Evolutionary conservation across 92 coral and sea anemone species (phyloP).

Genomic region (Paramuricea clavata): DNA sequence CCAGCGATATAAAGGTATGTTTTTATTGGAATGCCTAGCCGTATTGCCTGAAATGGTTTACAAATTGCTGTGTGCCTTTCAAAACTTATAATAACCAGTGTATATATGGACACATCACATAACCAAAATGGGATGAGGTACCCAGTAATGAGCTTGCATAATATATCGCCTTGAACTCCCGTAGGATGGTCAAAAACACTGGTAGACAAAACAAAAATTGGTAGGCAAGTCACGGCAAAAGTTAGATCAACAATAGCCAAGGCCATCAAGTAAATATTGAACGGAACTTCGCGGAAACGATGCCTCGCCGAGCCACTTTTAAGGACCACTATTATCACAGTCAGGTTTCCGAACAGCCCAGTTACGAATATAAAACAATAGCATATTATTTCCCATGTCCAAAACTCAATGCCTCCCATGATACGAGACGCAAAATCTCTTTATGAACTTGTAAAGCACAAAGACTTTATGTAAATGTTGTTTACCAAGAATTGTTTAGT

Average conservation of each 20-base stretch:
- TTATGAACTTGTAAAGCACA: too few relatives aligned
- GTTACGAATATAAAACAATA: conserved; percentile 1
- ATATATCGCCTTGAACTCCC: background rate
- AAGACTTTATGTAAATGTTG: too few relatives aligned
- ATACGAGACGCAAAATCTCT: too few relatives aligned
- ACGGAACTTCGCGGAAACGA: conserved; percentile 26
- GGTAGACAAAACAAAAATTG: conserved; percentile 15
- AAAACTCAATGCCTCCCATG: conserved; percentile 1
- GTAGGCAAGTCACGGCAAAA: conserved; percentile 18
- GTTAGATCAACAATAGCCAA: conserved; percentile 36
- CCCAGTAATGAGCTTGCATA: conserved; percentile 30
- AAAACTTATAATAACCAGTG: conserved; percentile 35
- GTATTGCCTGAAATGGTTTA: conserved; percentile 28
- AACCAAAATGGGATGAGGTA: conserved; percentile 35
- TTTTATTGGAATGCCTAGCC: background rate
- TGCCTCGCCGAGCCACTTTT: background rate
- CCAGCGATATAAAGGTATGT: background rate
- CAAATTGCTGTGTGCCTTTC: conserved; percentile 42
- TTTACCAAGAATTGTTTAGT: too few relatives aligned
- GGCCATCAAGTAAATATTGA: conserved; percentile 34
- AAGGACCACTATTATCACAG: conserved; percentile 1
- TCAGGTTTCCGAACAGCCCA: background rate
- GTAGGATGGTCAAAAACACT: conserved; percentile 4
- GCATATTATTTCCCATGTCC: background rate
- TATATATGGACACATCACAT: conserved; percentile 19